phyloP scores from a whole-genome alignment of 2,113 vertebrate species.

The Eira barbara region DNA sequence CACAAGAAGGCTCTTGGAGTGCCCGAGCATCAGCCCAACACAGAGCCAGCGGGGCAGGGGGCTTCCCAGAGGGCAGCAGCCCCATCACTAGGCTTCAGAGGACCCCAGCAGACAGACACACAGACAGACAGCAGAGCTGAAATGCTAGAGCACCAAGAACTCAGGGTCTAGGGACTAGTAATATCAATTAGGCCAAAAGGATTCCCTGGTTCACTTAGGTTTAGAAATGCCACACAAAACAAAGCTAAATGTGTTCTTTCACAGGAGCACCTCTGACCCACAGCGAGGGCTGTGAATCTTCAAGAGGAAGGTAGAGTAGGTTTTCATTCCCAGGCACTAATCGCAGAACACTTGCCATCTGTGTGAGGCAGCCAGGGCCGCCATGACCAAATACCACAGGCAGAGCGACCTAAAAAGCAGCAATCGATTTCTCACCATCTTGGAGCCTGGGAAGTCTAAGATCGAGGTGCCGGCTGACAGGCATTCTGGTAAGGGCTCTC shows the following conservation, averaged over 20 bases:
- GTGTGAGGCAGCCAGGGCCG: neutral
- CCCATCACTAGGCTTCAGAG: neutral
- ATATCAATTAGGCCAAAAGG: neutral
- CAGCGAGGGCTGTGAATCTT: neutral
- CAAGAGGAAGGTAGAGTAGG: neutral
- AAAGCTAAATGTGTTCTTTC: neutral
- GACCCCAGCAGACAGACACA: neutral
- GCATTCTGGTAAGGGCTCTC: neutral
- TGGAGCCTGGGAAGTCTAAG: neutral
- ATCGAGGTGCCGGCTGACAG: neutral
- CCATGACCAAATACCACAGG: neutral
- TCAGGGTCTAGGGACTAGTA: neutral
- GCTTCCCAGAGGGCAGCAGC: neutral
- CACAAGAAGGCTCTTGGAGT: neutral
- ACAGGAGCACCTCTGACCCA: neutral
- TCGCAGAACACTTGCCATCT: neutral
- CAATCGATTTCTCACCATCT: neutral
- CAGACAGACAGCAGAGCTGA: neutral
- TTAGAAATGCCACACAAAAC: slow-evolving; percentile 1
- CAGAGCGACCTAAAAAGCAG: neutral
- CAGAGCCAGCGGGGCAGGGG: neutral
- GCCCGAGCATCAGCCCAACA: neutral
- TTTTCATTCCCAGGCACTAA: neutral
- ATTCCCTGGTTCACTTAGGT: neutral
- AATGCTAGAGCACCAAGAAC: neutral